phyloP scores from a whole-genome alignment of 2,113 vertebrate species.

The Camelus dromedarius region DNA sequence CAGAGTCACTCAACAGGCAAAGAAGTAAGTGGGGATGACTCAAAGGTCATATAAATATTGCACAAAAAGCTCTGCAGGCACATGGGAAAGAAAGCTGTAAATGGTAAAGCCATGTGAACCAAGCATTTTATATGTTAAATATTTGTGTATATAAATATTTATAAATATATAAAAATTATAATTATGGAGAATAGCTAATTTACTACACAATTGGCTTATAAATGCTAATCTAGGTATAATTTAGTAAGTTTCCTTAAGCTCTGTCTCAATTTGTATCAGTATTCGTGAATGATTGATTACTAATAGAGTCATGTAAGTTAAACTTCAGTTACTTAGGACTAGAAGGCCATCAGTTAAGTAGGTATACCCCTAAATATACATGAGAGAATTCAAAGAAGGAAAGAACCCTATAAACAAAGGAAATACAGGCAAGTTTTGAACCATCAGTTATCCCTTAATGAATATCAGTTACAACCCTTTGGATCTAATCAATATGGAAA shows the following conservation, averaged over 20 bases:
- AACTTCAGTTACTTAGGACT: neutral
- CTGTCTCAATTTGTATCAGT: slow-evolving; percentile 4
- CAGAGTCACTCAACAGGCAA: slow-evolving; percentile 34
- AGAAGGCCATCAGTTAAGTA: slow-evolving; percentile 22
- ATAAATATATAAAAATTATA: neutral
- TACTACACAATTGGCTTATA: slow-evolving; percentile 20
- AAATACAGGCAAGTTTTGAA: slow-evolving; percentile 14
- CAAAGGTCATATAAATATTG: slow-evolving; percentile 34
- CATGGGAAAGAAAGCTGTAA: slow-evolving; percentile 18
- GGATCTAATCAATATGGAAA: neutral
- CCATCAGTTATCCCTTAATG: neutral
- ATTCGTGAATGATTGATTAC: neutral
- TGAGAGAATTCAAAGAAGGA: slow-evolving; percentile 4
- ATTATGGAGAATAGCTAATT: slow-evolving; percentile 27
- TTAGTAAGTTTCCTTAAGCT: slow-evolving; percentile 47
- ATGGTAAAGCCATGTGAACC: neutral
- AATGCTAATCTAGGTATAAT: slow-evolving; percentile 28
- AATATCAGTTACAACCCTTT: neutral
- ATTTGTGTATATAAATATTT: neutral
- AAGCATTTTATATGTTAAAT: neutral
- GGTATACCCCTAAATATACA: neutral
- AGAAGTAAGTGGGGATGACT: slow-evolving; percentile 36
- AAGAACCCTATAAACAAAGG: neutral
- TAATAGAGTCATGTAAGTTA: slow-evolving; percentile 37
- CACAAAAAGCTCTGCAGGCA: neutral